A percentile compares a stretch with the other conserved stretches of the same genome.
Conservation (phyloP, 2,888 invertebrate species). For the Brachyptera putata region DNA sequence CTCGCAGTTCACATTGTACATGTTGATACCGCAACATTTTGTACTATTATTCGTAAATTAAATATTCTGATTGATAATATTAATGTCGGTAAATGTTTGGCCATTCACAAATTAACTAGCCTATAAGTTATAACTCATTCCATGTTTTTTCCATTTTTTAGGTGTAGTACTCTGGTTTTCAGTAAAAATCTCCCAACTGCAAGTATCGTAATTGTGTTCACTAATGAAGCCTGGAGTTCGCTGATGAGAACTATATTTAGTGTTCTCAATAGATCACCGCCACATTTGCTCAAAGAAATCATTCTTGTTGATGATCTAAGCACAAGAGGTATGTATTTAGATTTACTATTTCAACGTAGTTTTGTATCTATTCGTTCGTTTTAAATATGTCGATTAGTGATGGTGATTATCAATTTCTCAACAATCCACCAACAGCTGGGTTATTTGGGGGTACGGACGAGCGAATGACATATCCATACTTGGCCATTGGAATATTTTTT, state of each 20-base stretch:
- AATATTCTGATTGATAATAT: too few relatives aligned
- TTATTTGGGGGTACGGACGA: too few relatives aligned
- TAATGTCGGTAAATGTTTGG: conserved; percentile 46
- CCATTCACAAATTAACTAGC: background rate
- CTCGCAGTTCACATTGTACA: too few relatives aligned
- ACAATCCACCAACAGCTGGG: too few relatives aligned
- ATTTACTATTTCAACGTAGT: too few relatives aligned
- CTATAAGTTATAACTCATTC: background rate
- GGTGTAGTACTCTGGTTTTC: conserved; percentile 58
- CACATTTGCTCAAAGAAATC: conserved; percentile 76
- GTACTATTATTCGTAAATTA: too few relatives aligned
- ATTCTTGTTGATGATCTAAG: conserved; percentile 94
- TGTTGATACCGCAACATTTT: too few relatives aligned
- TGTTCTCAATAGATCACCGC: conserved; percentile 72
- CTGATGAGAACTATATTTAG: conserved; percentile 82
- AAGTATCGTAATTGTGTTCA: conserved; percentile 82
- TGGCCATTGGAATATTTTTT: too few relatives aligned
- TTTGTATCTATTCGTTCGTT: too few relatives aligned
- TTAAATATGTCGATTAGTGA: too few relatives aligned
- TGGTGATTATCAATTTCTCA: too few relatives aligned
- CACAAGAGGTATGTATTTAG: conserved; percentile 55
- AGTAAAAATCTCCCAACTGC: conserved; percentile 64
- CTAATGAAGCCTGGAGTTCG: conserved; percentile 85
- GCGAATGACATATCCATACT: too few relatives aligned
- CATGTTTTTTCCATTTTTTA: conserved; percentile 40